These are phyloP conservation scores for Umimayanthus kanabou DNA, from an alignment of 92 coral and sea anemone genomes.

Conservation along the genomic window DNA sequence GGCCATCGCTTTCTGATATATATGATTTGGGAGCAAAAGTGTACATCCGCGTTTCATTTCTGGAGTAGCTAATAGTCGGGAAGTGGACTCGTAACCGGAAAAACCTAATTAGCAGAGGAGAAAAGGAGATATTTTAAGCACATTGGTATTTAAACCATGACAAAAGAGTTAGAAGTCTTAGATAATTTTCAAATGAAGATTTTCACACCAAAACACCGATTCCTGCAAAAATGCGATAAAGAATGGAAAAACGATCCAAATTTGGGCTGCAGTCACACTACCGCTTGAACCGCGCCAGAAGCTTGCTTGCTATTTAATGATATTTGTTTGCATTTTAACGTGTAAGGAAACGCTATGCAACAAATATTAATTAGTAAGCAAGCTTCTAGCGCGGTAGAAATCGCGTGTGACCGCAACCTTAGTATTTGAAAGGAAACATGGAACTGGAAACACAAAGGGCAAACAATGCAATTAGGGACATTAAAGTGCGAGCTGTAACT, in stretches of 20 bases:
- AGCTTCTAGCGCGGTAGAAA: background rate
- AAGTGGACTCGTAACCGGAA: background rate
- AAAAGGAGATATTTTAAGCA: no score
- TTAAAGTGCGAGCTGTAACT: background rate
- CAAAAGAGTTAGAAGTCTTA: no score
- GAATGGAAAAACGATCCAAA: background rate
- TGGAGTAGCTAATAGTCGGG: background rate
- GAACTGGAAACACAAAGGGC: background rate
- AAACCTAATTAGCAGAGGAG: no score
- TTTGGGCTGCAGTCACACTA: background rate
- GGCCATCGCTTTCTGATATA: background rate
- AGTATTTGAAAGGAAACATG: background rate
- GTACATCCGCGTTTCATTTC: background rate
- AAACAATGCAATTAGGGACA: background rate
- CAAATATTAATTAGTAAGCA: background rate
- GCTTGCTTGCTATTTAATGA: no score
- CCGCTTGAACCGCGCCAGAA: background rate
- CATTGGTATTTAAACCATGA: no score
- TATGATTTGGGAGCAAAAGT: background rate
- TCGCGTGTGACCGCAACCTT: conserved; percentile 6
- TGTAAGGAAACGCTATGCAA: background rate
- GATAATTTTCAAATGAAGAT: no score
- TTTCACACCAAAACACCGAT: no score
- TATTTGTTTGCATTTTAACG: no score
- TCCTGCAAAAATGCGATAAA: no score